Base-by-base conservation (phyloP, 30 jellyfish, hydroid and myxozoan species). In the Chironex yamaguchii region DNA sequence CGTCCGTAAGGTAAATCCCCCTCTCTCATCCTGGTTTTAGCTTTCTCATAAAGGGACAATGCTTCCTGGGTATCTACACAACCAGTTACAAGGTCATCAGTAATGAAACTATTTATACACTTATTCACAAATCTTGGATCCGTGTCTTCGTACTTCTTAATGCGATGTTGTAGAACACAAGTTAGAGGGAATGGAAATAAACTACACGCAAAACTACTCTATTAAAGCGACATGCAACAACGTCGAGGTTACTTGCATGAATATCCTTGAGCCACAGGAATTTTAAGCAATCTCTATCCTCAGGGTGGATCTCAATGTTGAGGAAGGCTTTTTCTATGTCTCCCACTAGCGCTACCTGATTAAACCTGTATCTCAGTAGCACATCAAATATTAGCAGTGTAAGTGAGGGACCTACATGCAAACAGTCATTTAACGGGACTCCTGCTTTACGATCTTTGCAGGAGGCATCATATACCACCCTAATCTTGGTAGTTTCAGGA, bases 271-370 rank as follows among this genome's bases (percentile, higher is more conserved):
- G 21, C 87, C 88, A 82, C 65, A 82, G 34, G 67, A 82, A 82
- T 31, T 86, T 68, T 28, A 82, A 50, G 86, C 73, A 27, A 49
- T 82, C 92, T 25, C 87, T 23, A 32, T 82, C 88, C 32, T 68
- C 50, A 13, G 87, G 92, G 62, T 69, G 76, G 12, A 79, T 48
- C 67, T 66, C 73, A 13, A 79, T 79, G 54, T 34, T 79, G 53
- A 79, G 35, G 29, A 79, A 79, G 23, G 91, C 85, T 66, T 77
- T 77, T 62, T 77, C 92, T 36, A 64, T 81, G 25, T 81, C 86
- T 4, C 85, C 76, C 2, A 81, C 92, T 24, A 81, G 4, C 12
- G 85, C 92, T n/a, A 66, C 33, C 24, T 74, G 42, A 31, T 75
- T 75, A 2, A 13, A 22, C 62, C 82, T 77, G 34, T 51, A 77